Base-by-base conservation (phyloP, 1,140 invertebrate genomes). In the Drosophila orosa region DNA sequence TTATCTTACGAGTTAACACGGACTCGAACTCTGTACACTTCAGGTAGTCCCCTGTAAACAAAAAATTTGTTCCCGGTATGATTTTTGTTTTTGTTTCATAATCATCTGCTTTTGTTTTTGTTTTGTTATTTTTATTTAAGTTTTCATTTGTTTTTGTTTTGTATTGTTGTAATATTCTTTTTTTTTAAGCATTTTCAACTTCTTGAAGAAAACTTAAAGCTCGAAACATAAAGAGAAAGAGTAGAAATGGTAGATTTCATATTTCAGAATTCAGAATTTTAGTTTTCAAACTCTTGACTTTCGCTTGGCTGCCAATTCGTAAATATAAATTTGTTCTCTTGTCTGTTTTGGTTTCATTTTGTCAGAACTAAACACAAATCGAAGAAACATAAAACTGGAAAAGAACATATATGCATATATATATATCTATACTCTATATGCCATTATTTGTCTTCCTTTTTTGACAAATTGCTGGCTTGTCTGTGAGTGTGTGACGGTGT, bases 1-100 rank as follows among this genome's bases (percentile, higher is more conserved):
- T 90, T 90, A 92, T 92, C 94, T 95, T 95, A 96, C 95, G 95
- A 94, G 93, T 95, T 95, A 90, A 95, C 93, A 94, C 95, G 94
- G 93, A 95, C 94, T 93, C 95, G 95, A 93, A 95, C 94, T 94
- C 94, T 94, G 95, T 95, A 96, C 93, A 94, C 94, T 93, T 95
- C 94, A 92, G 93, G 93, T 91, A 95, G 93, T 93, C 94, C 94
- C 95, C 95, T 96, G 95, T 92, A 95, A 95, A 94, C 95, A 93
- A 95, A 94, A 94, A 94, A 94, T 93, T 86, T 83, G 83, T 86
- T 87, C 83, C 93, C 93, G 93, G 92, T 92, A 89, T 87, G 86
- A 91, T 92, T 89, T 90, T 84, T 81, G 80, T 90, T 79, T 80
- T 81, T 81, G 56, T 82, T 86, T 82, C 59, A 62, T 66, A 33